Evolutionary conservation across 1,140 invertebrate species (phyloP).

Genomic region (Zaprionus capensis): DNA sequence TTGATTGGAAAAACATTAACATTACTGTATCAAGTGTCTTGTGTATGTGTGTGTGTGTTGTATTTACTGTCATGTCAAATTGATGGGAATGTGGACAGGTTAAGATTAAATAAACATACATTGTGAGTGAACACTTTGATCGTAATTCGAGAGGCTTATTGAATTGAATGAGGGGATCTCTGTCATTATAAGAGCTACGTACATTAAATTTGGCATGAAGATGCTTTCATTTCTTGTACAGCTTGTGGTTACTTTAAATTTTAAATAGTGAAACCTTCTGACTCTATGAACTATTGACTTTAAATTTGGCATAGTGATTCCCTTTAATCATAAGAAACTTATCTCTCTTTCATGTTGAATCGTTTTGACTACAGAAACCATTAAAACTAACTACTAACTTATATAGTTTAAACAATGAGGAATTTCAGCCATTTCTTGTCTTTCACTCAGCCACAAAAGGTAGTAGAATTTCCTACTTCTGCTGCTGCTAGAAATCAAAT

Average conservation of each 20-base stretch:
- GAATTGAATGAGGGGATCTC: not conserved
- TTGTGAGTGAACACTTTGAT: conserved; percentile 33
- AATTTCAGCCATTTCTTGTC: not conserved
- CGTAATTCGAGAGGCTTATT: conserved; percentile 6
- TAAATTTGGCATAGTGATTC: not conserved
- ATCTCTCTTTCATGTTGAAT: not conserved
- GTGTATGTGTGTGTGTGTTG: conserved; percentile 34
- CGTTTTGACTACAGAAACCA: not conserved
- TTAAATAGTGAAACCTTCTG: not conserved
- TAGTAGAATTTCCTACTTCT: not conserved
- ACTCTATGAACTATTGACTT: not conserved
- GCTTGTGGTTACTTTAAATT: not conserved
- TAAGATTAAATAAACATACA: conserved; percentile 59
- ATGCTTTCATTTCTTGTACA: not conserved
- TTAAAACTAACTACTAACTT: not conserved
- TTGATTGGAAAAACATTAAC: conserved; percentile 76
- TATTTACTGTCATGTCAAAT: conserved; percentile 73
- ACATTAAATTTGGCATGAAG: not conserved
- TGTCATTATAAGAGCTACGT: not conserved
- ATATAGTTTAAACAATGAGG: conserved; percentile 1
- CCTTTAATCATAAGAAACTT: not conserved
- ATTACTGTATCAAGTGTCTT: conserved; percentile 29
- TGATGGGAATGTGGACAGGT: conserved; percentile 40
- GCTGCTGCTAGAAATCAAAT: conserved; percentile 7
- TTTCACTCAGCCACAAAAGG: not conserved